Percentiles rank a stretch among this genome's conserved stretches.
These are phyloP conservation scores for Crotalus helleri DNA, from an alignment of 2,113 vertebrate genomes.

Conservation along the genomic window DNA sequence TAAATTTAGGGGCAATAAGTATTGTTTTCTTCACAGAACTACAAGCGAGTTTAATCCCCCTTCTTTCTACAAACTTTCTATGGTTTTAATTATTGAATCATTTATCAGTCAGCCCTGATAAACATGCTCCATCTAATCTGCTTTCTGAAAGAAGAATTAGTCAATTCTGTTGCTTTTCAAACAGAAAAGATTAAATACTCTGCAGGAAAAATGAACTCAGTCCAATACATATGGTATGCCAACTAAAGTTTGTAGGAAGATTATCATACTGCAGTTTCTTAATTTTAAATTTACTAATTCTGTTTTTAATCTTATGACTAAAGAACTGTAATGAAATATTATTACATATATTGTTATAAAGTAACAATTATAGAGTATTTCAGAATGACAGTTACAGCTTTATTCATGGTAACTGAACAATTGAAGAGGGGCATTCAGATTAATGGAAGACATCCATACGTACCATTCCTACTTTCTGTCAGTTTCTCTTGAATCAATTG, in stretches of 20 bases:
- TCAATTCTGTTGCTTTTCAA: not conserved
- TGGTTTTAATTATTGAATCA: constrained; percentile 2
- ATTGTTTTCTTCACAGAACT: constrained; percentile 2
- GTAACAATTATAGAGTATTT: not conserved
- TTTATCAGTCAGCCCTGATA: not conserved
- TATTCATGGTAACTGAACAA: not conserved
- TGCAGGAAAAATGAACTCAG: not conserved
- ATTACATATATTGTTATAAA: not conserved
- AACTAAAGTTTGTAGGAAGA: not conserved
- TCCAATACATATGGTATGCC: not conserved
- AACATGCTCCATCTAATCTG: not conserved
- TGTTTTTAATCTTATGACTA: not conserved
- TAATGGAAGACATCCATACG: not conserved
- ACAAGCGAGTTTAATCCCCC: not conserved
- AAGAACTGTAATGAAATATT: not conserved
- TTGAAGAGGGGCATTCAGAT: not conserved
- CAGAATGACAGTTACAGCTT: not conserved
- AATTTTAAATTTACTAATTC: not conserved
- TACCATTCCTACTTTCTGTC: not conserved
- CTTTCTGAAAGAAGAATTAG: constrained; percentile 2
- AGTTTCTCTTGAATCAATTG: not conserved
- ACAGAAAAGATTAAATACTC: not conserved
- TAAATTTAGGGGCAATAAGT: not conserved
- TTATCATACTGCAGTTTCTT: not conserved
- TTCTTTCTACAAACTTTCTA: not conserved